Percentiles rank a stretch among this genome's conserved stretches.
Conservation (phyloP, 2,888 invertebrate genomes). For the Drosophila kokeensis region DNA sequence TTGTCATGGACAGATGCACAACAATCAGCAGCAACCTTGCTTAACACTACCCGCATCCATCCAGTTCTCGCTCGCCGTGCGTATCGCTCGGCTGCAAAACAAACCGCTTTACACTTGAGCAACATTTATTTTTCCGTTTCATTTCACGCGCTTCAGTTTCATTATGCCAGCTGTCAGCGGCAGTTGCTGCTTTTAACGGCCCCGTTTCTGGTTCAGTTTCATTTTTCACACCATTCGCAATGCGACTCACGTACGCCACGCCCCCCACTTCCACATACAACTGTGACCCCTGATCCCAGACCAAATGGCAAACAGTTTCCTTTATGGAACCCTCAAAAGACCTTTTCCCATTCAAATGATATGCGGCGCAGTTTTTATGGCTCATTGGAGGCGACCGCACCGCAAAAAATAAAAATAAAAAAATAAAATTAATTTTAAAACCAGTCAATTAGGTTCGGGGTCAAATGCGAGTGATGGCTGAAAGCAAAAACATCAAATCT, state of each 20-base stretch:
- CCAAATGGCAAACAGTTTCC: constrained; percentile 42
- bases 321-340: constrained; percentile 50
- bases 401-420: constrained; percentile 33
- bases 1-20: constrained; percentile 56
- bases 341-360: constrained; percentile 62
- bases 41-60: not conserved
- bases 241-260: constrained; percentile 62
- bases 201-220: constrained; percentile 43
- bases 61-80: not conserved
- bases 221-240: constrained; percentile 71
- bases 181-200: constrained; percentile 60
- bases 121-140: constrained; percentile 74
- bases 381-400: constrained; percentile 50
- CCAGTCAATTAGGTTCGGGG: constrained; percentile 66
- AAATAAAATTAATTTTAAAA: constrained; percentile 66
- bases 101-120: constrained; percentile 68
- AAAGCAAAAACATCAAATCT: constrained; percentile 17
- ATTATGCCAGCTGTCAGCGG: constrained; percentile 73
- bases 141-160: constrained; percentile 70
- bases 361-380: constrained; percentile 65
- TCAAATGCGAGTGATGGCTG: constrained; percentile 10
- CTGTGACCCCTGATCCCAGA: constrained; percentile 9
- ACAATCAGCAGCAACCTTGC: constrained; percentile 17
- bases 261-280: constrained; percentile 5
- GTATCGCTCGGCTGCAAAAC: constrained; percentile 35